Evolutionary conservation across 2,888 invertebrate species (phyloP).

Genomic region (Steinernema hermaphroditum): DNA sequence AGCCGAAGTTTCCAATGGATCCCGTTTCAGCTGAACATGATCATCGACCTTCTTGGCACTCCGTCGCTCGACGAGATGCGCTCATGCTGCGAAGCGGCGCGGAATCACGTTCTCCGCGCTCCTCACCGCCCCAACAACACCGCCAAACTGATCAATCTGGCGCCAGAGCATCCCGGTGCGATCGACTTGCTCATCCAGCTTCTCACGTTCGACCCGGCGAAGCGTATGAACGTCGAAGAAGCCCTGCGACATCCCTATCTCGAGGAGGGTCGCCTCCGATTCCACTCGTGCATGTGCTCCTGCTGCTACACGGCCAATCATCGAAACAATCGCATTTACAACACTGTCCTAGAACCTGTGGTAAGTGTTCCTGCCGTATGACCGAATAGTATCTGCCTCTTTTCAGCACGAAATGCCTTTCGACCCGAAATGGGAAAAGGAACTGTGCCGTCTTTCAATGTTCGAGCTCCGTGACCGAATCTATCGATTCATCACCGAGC

Average conservation of each 20-base stretch:
- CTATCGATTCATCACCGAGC: slow-evolving; percentile 96
- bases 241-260: slow-evolving; percentile 95
- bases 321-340: slow-evolving; percentile 48
- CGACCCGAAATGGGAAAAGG: slow-evolving; percentile 94
- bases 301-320: slow-evolving; percentile 76
- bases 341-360: slow-evolving; percentile 54
- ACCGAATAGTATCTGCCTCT: slow-evolving; percentile 4
- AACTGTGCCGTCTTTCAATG: slow-evolving; percentile 74
- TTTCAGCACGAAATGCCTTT: slow-evolving; percentile 80
- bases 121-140: slow-evolving; percentile 79
- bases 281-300: slow-evolving; percentile 99
- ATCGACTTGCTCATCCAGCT: slow-evolving; percentile 94
- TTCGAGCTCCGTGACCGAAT: slow-evolving; percentile 80
- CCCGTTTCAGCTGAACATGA: slow-evolving; percentile 87
- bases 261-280: slow-evolving; percentile 94
- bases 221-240: slow-evolving; percentile 85
- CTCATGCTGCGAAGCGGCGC: slow-evolving; percentile 92
- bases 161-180: slow-evolving; percentile 79
- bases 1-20: not conserved
- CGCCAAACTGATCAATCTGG: slow-evolving; percentile 39
- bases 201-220: slow-evolving; percentile 93
- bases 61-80: slow-evolving; percentile 93
- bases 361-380: slow-evolving; percentile 44
- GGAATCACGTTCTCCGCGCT: slow-evolving; percentile 84
- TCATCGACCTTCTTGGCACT: slow-evolving; percentile 93